Evolutionary conservation across 2,888 invertebrate species (phyloP).

Genomic region (Eilema griseolum): DNA sequence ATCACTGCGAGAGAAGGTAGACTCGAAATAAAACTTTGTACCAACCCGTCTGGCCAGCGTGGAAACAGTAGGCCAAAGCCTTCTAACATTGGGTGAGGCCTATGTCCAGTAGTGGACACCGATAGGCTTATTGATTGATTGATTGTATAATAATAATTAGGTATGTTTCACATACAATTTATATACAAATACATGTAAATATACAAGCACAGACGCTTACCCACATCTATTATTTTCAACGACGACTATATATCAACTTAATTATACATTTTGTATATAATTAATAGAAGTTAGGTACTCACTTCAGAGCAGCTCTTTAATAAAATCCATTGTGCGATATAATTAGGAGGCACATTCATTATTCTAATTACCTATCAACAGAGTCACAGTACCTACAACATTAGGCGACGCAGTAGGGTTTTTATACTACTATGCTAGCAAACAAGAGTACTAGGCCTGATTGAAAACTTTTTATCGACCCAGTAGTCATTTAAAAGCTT

Average conservation of each 20-base stretch:
- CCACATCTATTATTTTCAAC: neutral
- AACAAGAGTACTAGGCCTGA: no score
- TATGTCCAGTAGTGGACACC: no score
- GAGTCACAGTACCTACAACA: conserved; percentile 33
- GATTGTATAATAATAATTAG: no score
- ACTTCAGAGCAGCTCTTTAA: conserved; percentile 48
- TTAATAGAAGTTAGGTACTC: conserved; percentile 42
- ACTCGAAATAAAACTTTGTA: no score
- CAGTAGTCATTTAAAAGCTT: no score
- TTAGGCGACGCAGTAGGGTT: neutral
- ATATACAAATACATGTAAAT: neutral
- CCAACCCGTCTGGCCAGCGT: no score
- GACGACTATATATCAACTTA: conserved; percentile 37
- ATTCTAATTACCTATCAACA: conserved; percentile 52
- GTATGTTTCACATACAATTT: no score
- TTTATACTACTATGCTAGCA: neutral
- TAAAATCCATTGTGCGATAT: conserved; percentile 51
- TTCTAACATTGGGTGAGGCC: no score
- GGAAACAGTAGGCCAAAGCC: no score
- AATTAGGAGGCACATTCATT: conserved; percentile 55
- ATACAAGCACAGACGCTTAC: neutral
- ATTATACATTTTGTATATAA: conserved; percentile 46
- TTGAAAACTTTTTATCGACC: neutral
- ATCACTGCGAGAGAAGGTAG: no score
- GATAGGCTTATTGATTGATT: no score